Base-by-base conservation (phyloP, 2,113 vertebrate species). In the Morone chrysops region DNA sequence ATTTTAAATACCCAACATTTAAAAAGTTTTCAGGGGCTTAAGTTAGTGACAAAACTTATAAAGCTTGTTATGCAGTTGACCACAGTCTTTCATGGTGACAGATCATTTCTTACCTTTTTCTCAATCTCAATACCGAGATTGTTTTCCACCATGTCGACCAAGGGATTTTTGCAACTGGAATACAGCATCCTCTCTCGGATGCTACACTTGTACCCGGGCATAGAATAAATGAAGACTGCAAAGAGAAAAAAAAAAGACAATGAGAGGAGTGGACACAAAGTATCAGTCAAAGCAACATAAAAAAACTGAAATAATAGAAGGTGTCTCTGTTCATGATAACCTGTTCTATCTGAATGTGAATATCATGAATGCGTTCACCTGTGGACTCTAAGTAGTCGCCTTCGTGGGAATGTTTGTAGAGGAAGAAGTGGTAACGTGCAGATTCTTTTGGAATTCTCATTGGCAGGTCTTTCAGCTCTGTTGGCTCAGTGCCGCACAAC, bases 181-280 rank as follows among this genome's bases (percentile, higher is more conserved):
- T 99, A 99, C 4, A 99, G 94, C 98, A 99, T 99, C 89, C 98
- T 96, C 91, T 99, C 98, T 88, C 94, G 95, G 95, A 99, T 99
- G 90, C 97, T 97, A 88, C 98, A 99, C 14, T 93, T 97, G 86
- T 99, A 99, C 2, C 98, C 98, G 16, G 98, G 98, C 98, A 99
- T 99, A 57, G 98, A 99, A 92, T 99, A 99, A 92, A 99, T 97
- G 94, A 99, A 99, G 90, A 99, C 98, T 99, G 94, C 38, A 89
- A 88, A 69, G 25, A 54, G 8, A 22, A 11, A 2, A 67, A n/a
- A 69, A 69, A 6, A 48, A 8, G 1, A 13, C 13, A 56, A n/a
- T 20, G 36, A 67, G 40, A 59, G 14, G 5, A 72, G 48, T 0
- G 1, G 16, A 36, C n/a, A 22, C 10, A 40, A 25, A 45, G 4